Evolutionary conservation across 2,797 vertebrate genomes (phyloP).

Genomic region (Ciconia nigra): DNA sequence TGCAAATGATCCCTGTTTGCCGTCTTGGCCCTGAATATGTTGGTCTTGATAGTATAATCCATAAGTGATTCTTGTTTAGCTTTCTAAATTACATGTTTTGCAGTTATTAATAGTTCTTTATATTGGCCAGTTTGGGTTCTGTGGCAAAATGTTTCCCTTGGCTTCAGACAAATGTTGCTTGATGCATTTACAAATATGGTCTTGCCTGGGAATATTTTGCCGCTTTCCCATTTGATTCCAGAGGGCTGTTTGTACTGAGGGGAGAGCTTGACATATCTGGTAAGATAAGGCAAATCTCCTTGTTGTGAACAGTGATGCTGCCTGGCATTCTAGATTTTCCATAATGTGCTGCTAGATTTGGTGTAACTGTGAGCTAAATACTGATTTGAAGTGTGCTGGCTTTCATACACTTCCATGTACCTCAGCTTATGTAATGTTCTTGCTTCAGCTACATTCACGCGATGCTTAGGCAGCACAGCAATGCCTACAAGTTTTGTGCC

Average conservation of each 20-base stretch:
- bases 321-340: conserved; percentile 6
- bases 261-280: not conserved
- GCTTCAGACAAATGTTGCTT: not conserved
- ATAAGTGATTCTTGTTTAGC: not conserved
- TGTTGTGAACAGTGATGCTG: not conserved
- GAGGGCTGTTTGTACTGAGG: not conserved
- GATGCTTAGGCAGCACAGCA: not conserved
- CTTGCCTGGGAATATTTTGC: not conserved
- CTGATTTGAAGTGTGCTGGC: not conserved
- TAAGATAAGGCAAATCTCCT: not conserved
- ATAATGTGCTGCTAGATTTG: not conserved
- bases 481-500: not conserved
- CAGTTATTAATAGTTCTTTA: not conserved
- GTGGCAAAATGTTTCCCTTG: not conserved
- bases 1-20: not conserved
- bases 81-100: not conserved
- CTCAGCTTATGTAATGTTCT: not conserved
- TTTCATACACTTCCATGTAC: not conserved
- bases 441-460: not conserved
- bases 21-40: not conserved
- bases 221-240: not conserved
- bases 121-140: not conserved
- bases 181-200: not conserved
- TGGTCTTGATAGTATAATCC: not conserved
- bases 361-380: conserved; percentile 5